These are phyloP conservation scores for Sinohyriopsis cumingii DNA, from an alignment of 2,888 invertebrate genomes.

Conservation along the genomic window DNA sequence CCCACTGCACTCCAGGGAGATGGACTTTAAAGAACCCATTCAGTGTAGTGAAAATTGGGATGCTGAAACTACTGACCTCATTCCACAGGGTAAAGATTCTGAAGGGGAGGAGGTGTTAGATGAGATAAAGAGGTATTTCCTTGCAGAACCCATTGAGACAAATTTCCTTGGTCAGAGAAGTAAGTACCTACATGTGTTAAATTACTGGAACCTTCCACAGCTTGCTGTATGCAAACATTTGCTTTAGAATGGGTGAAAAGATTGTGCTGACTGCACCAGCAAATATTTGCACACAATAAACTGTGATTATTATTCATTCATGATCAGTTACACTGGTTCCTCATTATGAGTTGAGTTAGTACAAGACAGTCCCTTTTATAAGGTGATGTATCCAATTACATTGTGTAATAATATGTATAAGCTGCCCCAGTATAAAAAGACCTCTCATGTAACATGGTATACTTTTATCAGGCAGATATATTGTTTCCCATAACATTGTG, in stretches of 20 bases:
- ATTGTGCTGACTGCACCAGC: no score
- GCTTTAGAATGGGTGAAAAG: neutral
- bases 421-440: no score
- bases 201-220: neutral
- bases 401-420: no score
- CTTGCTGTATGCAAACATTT: neutral
- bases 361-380: no score
- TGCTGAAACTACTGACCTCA: slow-evolving; percentile 4
- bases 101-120: slow-evolving; percentile 22
- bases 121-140: slow-evolving; percentile 50
- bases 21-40: slow-evolving; percentile 18
- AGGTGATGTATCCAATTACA: no score
- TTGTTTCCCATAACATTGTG: no score
- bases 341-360: no score
- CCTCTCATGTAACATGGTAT: no score
- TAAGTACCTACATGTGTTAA: slow-evolving; percentile 27
- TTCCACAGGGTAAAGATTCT: slow-evolving; percentile 19
- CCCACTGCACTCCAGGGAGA: slow-evolving; percentile 18
- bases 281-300: no score
- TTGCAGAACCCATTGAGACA: slow-evolving; percentile 37
- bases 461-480: no score
- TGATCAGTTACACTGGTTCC: no score
- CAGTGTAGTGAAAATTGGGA: slow-evolving; percentile 21
- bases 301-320: no score
- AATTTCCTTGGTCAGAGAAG: slow-evolving; percentile 49